Evolutionary conservation across 2,797 vertebrate genomes (phyloP).

Genomic region (Danio albolineatus): DNA sequence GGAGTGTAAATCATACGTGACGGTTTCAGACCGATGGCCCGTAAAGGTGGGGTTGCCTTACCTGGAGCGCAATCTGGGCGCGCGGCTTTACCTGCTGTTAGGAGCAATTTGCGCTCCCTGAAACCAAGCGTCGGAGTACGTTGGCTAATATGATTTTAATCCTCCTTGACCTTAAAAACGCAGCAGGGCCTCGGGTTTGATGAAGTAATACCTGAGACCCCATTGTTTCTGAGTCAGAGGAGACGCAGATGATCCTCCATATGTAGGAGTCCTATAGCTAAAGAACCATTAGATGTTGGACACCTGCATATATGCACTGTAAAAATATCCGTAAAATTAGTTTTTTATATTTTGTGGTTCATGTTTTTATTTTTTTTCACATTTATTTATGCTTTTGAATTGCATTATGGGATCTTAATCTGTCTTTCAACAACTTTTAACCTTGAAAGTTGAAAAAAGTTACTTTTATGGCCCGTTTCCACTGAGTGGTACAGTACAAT

Average conservation of each 20-base stretch:
- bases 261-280: slow-evolving; percentile 5
- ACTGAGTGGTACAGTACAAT: no score
- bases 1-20: slow-evolving; percentile 29
- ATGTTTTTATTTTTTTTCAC: no score
- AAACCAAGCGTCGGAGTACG: slow-evolving; percentile 38
- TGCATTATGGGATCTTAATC: no score
- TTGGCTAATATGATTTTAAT: slow-evolving; percentile 51
- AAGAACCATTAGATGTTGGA: background rate
- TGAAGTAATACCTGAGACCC: slow-evolving; percentile 23
- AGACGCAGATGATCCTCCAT: slow-evolving; percentile 28
- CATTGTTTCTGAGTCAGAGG: slow-evolving; percentile 33
- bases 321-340: no score
- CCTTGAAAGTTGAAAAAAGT: no score
- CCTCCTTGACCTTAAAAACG: slow-evolving; percentile 45
- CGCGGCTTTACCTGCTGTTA: slow-evolving; percentile 46
- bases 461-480: no score
- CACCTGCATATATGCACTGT: no score
- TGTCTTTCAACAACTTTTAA: no score
- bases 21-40: slow-evolving; percentile 7
- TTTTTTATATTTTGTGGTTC: no score
- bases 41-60: slow-evolving; percentile 40
- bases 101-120: slow-evolving; percentile 49
- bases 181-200: slow-evolving; percentile 32
- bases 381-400: no score
- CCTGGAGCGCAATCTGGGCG: slow-evolving; percentile 54